Conservation (phyloP, 1,140 invertebrate species). For the Hydropsyche tenuis region DNA sequence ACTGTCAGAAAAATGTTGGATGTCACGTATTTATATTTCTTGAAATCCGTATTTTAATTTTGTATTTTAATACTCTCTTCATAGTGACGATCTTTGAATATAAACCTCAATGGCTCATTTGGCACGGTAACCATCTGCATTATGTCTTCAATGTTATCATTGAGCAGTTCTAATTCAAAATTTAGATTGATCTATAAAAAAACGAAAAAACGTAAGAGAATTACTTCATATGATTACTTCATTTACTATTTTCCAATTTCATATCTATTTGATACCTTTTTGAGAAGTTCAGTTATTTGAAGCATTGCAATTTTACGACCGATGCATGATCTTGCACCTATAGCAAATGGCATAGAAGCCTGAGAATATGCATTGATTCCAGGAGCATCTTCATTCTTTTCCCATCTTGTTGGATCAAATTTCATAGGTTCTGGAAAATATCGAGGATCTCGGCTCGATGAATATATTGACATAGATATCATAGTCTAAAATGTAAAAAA, state of each 20-base stretch:
- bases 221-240: too few relatives aligned
- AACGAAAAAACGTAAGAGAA: not conserved
- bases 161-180: slow-evolving; percentile 40
- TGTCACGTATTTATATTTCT: too few relatives aligned
- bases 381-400: slow-evolving; percentile 60
- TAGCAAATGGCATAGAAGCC: slow-evolving; percentile 82
- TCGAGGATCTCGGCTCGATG: slow-evolving; percentile 72
- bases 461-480: slow-evolving; percentile 81
- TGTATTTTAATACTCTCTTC: not conserved
- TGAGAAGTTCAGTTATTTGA: slow-evolving; percentile 72
- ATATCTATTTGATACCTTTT: slow-evolving; percentile 60
- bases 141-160: slow-evolving; percentile 37
- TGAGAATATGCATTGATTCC: slow-evolving; percentile 63
- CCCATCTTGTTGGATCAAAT: slow-evolving; percentile 83
- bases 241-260: too few relatives aligned
- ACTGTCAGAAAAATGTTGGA: too few relatives aligned
- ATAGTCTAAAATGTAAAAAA: slow-evolving; percentile 67
- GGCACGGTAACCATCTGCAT: slow-evolving; percentile 44
- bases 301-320: slow-evolving; percentile 80
- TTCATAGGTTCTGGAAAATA: slow-evolving; percentile 73
- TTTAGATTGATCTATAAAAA: slow-evolving; percentile 44
- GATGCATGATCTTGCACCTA: slow-evolving; percentile 82
- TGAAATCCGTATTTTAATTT: too few relatives aligned
- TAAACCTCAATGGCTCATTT: slow-evolving; percentile 34
- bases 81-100: not conserved